These are phyloP conservation scores for Brevimyrus niger DNA, from an alignment of 2,113 vertebrate genomes.

Conservation along the genomic window DNA sequence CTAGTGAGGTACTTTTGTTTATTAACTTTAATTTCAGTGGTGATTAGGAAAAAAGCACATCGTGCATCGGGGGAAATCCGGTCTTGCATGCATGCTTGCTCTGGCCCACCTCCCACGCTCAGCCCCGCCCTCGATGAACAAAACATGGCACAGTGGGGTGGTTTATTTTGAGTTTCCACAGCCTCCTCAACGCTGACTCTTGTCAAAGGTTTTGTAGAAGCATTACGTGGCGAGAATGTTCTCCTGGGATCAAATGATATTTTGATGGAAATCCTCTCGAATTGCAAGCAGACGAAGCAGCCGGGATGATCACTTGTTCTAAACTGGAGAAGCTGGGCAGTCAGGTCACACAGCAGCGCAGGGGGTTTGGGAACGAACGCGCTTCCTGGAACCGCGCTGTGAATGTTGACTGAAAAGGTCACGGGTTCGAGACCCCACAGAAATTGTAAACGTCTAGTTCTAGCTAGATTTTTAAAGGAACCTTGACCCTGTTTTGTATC, in stretches of 20 bases:
- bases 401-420: constrained; percentile 50
- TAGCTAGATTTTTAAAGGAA: not conserved
- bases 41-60: not conserved
- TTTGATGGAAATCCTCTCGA: constrained; percentile 43
- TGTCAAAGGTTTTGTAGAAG: not conserved
- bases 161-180: not conserved
- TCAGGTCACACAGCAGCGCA: constrained; percentile 56
- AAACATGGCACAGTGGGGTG: not conserved
- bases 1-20: not conserved
- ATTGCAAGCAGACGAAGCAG: constrained; percentile 44
- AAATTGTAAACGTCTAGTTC: not conserved
- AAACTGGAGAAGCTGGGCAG: constrained; percentile 55
- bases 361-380: constrained; percentile 33
- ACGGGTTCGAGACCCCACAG: not conserved
- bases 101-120: no score
- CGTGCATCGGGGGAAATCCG: not conserved
- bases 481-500: not conserved
- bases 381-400: not conserved
- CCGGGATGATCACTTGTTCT: constrained; percentile 66
- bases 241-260: constrained; percentile 38
- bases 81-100: not conserved
- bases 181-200: not conserved
- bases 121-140: not conserved
- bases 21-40: not conserved
- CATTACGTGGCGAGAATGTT: not conserved